A percentile compares a stretch with the other conserved stretches of the same genome.
Conservation (phyloP, 2,888 invertebrate genomes). For the Agonum fuliginosum region DNA sequence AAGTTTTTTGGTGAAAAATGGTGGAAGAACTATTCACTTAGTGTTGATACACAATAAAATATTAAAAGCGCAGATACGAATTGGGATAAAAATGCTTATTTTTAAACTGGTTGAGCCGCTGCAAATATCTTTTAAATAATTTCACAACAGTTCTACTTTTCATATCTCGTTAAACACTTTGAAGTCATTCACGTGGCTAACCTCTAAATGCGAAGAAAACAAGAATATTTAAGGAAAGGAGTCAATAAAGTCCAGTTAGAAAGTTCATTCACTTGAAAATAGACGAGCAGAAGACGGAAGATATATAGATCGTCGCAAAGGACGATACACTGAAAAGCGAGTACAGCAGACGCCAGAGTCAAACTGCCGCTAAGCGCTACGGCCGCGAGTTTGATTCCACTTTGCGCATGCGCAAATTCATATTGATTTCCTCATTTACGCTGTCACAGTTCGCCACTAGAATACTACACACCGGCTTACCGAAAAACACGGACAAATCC, state of each 20-base stretch:
- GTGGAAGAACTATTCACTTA: too few relatives aligned
- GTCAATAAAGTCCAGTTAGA: neutral
- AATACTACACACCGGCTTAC: constrained; percentile 8
- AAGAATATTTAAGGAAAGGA: constrained; percentile 11
- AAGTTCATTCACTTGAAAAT: constrained; percentile 43
- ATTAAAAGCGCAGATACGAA: constrained; percentile 33
- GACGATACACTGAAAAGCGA: constrained; percentile 8
- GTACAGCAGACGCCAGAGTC: constrained; percentile 34
- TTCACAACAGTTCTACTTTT: constrained; percentile 47
- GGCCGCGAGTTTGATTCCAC: neutral
- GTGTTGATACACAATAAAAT: neutral
- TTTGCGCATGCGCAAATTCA: constrained; percentile 44
- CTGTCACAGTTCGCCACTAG: constrained; percentile 36
- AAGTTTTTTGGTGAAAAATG: neutral
- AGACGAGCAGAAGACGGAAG: constrained; percentile 39
- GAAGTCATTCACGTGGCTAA: constrained; percentile 43
- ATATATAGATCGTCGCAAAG: constrained; percentile 3
- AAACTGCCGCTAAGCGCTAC: constrained; percentile 14
- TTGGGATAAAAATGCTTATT: constrained; percentile 40
- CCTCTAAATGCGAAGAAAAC: constrained; percentile 36
- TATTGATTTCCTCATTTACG: constrained; percentile 55
- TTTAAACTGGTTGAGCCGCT: constrained; percentile 41
- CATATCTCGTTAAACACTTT: constrained; percentile 20
- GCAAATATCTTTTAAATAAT: constrained; percentile 49
- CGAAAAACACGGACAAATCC: too few relatives aligned